Evolutionary conservation across 1,140 invertebrate species (phyloP).

Genomic region (Drosophila virilis): DNA sequence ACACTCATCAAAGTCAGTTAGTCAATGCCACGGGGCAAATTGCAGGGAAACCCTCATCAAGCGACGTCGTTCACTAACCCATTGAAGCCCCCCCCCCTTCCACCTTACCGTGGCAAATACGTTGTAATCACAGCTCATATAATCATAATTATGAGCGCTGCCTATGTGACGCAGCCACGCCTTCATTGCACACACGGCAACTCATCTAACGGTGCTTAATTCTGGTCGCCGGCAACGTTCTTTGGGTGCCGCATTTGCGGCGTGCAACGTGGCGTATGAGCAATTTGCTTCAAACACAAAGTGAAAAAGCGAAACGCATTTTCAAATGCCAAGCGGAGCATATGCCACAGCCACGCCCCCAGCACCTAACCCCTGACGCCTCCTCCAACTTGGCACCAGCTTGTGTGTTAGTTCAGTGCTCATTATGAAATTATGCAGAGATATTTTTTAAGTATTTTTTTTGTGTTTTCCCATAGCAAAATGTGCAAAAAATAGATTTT

Average conservation of each 20-base stretch:
- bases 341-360: conserved; percentile 37
- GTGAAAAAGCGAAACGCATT: conserved; percentile 67
- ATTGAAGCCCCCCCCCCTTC: not conserved
- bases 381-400: not conserved
- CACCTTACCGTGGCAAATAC: conserved; percentile 1
- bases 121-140: conserved; percentile 67
- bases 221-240: not conserved
- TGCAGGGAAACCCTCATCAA: conserved; percentile 30
- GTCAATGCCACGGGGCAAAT: conserved; percentile 59
- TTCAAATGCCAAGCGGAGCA: conserved; percentile 62
- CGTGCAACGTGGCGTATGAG: conserved; percentile 66
- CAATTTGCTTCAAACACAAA: conserved; percentile 62
- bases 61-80: not conserved
- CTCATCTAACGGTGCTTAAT: conserved; percentile 11
- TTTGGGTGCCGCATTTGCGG: conserved; percentile 41
- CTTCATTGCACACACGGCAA: not conserved
- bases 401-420: conserved; percentile 64
- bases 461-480: conserved; percentile 1
- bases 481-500: conserved; percentile 35
- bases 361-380: not conserved
- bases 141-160: conserved; percentile 64
- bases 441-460: conserved; percentile 46
- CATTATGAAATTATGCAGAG: conserved; percentile 72
- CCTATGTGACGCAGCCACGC: conserved; percentile 21
- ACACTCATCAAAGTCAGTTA: conserved; percentile 52